Percentiles rank a stretch among this genome's conserved stretches.
Conservation (phyloP, 2,113 vertebrate species). For the Myrmophylax atrothorax region DNA sequence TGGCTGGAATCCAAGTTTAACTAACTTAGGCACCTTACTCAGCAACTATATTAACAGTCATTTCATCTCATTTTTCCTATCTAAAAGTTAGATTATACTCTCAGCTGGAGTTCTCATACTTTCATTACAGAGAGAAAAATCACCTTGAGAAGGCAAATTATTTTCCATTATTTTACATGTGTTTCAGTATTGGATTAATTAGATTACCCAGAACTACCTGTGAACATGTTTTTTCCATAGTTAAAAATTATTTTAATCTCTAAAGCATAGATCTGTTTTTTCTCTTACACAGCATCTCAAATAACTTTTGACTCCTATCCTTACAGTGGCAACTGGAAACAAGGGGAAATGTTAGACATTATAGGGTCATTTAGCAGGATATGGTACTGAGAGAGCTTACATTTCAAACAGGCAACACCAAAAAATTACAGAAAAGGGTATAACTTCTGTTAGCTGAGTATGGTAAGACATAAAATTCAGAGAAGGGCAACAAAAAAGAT, state of each 20-base stretch:
- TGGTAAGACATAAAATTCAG: not conserved
- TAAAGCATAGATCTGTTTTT: not conserved
- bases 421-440: not conserved
- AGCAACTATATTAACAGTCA: not conserved
- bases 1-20: not conserved
- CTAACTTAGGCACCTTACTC: not conserved
- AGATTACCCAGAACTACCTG: rapidly evolving
- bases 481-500: not conserved
- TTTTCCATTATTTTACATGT: not conserved
- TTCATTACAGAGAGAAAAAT: not conserved
- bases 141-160: not conserved
- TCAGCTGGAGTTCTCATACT: not conserved
- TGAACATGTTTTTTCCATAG: not conserved
- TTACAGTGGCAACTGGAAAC: not conserved
- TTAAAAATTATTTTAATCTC: not conserved
- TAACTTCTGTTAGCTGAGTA: not conserved
- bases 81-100: not conserved
- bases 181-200: not conserved
- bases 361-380: not conserved
- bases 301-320: not conserved
- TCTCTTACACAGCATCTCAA: not conserved
- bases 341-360: not conserved
- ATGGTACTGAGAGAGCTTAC: not conserved
- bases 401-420: not conserved
- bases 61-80: not conserved